A percentile compares a stretch with the other conserved stretches of the same genome.
These are phyloP conservation scores for Ypsolopha scabrella DNA, from an alignment of 2,888 invertebrate genomes.

Conservation along the genomic window DNA sequence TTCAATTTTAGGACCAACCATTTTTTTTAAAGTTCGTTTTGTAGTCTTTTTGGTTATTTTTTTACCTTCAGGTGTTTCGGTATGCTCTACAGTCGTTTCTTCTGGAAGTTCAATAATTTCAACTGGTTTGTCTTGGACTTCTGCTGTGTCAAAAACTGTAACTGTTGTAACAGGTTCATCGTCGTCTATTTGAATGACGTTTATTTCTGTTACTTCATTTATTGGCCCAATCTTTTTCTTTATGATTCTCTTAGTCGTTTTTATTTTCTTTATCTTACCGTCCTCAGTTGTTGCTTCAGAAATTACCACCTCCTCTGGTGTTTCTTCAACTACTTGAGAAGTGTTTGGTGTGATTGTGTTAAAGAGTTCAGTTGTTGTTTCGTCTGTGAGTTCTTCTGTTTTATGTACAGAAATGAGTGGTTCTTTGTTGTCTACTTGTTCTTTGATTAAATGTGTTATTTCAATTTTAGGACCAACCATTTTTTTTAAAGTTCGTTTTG, in stretches of 20 bases:
- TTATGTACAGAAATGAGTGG: constrained; percentile 40
- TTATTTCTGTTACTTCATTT: constrained; percentile 51
- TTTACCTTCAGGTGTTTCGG: constrained; percentile 15
- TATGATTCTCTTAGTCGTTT: constrained; percentile 47
- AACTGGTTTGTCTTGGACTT: constrained; percentile 3
- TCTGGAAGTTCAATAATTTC: constrained; percentile 18
- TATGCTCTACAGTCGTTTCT: constrained; percentile 9
- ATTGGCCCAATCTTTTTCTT: constrained; percentile 50
- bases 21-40: constrained; percentile 13
- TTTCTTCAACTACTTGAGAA: constrained; percentile 26
- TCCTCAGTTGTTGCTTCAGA: constrained; percentile 40
- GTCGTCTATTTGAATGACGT: constrained; percentile 47
- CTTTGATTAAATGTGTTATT: constrained; percentile 28
- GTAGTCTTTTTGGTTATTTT: constrained; percentile 5
- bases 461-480: constrained; percentile 27
- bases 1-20: constrained; percentile 11
- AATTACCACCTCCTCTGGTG: constrained; percentile 34
- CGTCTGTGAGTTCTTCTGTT: constrained; percentile 29
- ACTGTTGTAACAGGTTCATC: constrained; percentile 16
- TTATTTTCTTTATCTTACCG: constrained; percentile 32
- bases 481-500: constrained; percentile 26
- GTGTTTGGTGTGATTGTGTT: constrained; percentile 11
- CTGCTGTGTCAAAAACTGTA: constrained; percentile 13
- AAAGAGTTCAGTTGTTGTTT: constrained; percentile 15
- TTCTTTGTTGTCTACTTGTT: constrained; percentile 41